Evolutionary conservation across 2,888 invertebrate species (phyloP).

Genomic region (Agrotis clavis): DNA sequence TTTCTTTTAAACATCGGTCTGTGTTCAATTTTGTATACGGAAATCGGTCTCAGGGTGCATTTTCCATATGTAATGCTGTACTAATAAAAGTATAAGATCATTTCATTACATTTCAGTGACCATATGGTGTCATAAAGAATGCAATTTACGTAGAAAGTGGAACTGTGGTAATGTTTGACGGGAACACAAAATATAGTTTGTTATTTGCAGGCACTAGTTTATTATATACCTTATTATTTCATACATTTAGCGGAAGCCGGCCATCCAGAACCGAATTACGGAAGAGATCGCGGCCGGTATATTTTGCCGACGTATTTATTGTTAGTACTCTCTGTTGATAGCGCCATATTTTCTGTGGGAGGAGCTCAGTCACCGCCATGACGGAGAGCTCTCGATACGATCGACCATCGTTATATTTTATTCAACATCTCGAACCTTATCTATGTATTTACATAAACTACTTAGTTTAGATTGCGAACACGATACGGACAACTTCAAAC

Average conservation of each 20-base stretch:
- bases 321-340: constrained; percentile 66
- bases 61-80: neutral
- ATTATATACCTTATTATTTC: constrained; percentile 52
- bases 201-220: constrained; percentile 34
- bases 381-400: constrained; percentile 44
- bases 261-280: constrained; percentile 66
- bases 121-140: constrained; percentile 25
- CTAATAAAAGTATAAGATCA: neutral
- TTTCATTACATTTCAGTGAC: constrained; percentile 26
- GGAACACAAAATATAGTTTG: constrained; percentile 25
- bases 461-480: constrained; percentile 46
- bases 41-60: neutral
- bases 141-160: constrained; percentile 40
- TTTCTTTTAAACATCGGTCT: neutral
- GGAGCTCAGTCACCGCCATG: constrained; percentile 42
- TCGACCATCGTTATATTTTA: constrained; percentile 55
- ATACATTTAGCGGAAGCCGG: constrained; percentile 36
- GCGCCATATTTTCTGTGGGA: constrained; percentile 62
- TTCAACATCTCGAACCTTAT: constrained; percentile 51
- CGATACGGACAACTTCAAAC: constrained; percentile 27
- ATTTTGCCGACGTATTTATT: constrained; percentile 71
- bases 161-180: constrained; percentile 19
- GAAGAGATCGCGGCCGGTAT: constrained; percentile 65
- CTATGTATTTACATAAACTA: constrained; percentile 53
- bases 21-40: neutral